Conservation (phyloP, 2,888 invertebrate species). For the Ptychoptera albimana region DNA sequence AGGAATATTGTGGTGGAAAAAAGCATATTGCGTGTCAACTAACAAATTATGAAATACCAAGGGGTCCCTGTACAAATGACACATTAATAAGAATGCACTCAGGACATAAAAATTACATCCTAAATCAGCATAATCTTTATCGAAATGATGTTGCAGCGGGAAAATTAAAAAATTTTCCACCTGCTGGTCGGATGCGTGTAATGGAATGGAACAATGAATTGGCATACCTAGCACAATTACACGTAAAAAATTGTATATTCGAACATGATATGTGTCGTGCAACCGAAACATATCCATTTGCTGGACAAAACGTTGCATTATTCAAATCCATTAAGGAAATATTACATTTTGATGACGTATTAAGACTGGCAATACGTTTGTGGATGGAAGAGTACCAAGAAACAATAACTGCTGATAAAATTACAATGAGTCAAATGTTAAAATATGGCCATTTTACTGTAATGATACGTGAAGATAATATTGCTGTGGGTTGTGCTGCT, state of each 20-base stretch:
- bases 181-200: neutral
- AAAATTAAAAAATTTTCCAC: neutral
- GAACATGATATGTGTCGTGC: neutral
- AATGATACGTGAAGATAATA: no score
- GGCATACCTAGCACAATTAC: neutral
- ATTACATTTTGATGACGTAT: no score
- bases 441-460: no score
- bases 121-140: neutral
- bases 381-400: no score
- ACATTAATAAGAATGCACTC: neutral
- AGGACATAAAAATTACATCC: neutral
- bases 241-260: neutral
- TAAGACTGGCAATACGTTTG: no score
- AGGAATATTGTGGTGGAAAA: no score
- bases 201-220: neutral
- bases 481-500: no score
- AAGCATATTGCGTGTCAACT: neutral
- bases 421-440: no score
- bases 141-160: neutral
- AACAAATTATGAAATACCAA: neutral
- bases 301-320: neutral
- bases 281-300: neutral
- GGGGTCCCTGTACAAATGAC: neutral
- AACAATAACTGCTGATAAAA: no score
- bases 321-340: no score